These are phyloP conservation scores for Cnemophilus loriae DNA, from an alignment of 2,113 vertebrate genomes.

Conservation along the genomic window DNA sequence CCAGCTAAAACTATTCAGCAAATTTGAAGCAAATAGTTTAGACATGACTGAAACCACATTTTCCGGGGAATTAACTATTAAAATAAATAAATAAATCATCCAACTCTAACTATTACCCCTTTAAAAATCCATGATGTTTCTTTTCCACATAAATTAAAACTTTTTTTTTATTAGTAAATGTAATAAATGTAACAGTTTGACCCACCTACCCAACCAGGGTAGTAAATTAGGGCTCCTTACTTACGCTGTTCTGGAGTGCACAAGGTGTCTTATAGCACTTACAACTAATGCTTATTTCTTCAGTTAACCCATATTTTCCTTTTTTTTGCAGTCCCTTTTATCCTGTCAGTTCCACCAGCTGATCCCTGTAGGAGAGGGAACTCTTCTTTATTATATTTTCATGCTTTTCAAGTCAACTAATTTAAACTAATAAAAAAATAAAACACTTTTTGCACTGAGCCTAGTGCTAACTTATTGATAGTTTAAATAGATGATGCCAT, in stretches of 20 bases:
- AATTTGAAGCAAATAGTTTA: slow-evolving; percentile 43
- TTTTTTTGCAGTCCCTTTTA: background rate
- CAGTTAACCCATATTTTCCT: background rate
- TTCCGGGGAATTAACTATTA: background rate
- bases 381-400: background rate
- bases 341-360: background rate
- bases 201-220: background rate
- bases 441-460: background rate
- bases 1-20: slow-evolving; percentile 16
- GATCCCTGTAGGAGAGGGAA: background rate
- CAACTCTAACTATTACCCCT: background rate
- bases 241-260: background rate
- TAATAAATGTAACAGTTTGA: background rate
- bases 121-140: background rate
- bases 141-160: background rate
- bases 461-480: background rate
- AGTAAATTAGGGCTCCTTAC: background rate
- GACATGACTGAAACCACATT: slow-evolving; percentile 30
- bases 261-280: background rate
- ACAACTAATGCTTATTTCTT: background rate
- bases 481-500: background rate
- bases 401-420: background rate
- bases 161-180: background rate
- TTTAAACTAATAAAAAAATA: background rate
- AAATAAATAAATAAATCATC: background rate